These are phyloP conservation scores for Bombus impatiens DNA, from an alignment of 1,140 invertebrate species.

Conservation along the genomic window DNA sequence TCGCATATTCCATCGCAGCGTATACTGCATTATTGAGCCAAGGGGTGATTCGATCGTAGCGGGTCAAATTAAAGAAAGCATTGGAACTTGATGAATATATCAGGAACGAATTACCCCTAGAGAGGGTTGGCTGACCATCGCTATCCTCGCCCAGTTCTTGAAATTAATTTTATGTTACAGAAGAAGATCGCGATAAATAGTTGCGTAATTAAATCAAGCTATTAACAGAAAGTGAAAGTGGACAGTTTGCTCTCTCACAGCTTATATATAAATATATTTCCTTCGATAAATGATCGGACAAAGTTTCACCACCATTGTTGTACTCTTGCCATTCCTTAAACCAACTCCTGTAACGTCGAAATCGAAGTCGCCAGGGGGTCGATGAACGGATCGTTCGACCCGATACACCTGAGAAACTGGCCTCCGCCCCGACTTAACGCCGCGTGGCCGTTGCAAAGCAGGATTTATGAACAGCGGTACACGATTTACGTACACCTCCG, in stretches of 20 bases:
- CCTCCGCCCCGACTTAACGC: background rate
- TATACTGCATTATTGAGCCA: background rate
- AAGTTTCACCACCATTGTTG: too few species aligned
- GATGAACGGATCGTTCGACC: background rate
- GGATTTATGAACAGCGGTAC: constrained; percentile 41
- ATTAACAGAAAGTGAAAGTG: too few species aligned
- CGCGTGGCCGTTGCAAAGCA: background rate
- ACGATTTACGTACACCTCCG: constrained; percentile 47
- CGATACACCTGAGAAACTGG: constrained; percentile 16
- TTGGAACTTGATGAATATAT: background rate
- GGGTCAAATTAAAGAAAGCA: background rate
- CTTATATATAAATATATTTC: too few species aligned
- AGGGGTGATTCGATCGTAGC: background rate
- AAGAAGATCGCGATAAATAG: too few species aligned
- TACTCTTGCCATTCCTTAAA: too few species aligned
- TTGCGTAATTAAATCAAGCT: too few species aligned
- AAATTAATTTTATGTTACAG: too few species aligned
- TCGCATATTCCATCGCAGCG: background rate
- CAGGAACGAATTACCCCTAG: background rate
- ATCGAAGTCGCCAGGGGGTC: background rate
- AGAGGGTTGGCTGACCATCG: too few species aligned
- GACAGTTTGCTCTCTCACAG: too few species aligned
- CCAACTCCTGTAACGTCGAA: background rate
- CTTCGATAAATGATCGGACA: too few species aligned
- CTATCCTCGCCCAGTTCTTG: too few species aligned